Conservation (phyloP, 2,797 vertebrate species). For the Hydrophis major region DNA sequence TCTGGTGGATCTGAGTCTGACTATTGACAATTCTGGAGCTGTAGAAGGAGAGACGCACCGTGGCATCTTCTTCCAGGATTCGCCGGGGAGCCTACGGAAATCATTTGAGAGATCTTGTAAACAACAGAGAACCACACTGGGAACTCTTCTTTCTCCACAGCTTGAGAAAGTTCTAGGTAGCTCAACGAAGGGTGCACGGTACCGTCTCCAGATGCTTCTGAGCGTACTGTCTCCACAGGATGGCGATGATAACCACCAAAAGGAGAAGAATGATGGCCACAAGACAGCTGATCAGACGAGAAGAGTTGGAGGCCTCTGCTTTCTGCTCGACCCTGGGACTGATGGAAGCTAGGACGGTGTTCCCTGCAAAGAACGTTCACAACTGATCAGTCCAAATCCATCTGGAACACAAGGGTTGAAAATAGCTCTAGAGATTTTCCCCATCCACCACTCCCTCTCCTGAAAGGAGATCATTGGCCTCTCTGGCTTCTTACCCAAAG, state of each 20-base stretch:
- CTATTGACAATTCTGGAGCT: slow-evolving; percentile 83
- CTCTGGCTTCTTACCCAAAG: slow-evolving; percentile 56
- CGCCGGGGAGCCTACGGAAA: slow-evolving; percentile 79
- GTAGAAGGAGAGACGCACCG: slow-evolving; percentile 85
- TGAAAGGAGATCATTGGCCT: background rate
- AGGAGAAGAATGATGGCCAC: slow-evolving; percentile 90
- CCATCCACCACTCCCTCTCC: background rate
- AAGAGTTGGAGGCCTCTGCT: slow-evolving; percentile 75
- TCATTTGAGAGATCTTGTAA: background rate
- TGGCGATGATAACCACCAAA: slow-evolving; percentile 85
- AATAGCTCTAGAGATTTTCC: background rate
- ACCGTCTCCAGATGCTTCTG: slow-evolving; percentile 91
- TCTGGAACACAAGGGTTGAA: background rate
- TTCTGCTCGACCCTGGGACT: slow-evolving; percentile 61
- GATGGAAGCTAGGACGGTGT: slow-evolving; percentile 64
- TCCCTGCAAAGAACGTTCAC: slow-evolving; percentile 56
- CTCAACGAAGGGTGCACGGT: background rate
- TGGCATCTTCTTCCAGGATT: slow-evolving; percentile 89
- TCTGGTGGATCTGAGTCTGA: slow-evolving; percentile 82
- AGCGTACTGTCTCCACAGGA: slow-evolving; percentile 89
- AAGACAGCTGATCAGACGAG: slow-evolving; percentile 86
- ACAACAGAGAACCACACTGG: background rate
- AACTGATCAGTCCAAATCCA: fast-evolving
- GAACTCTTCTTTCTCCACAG: background rate
- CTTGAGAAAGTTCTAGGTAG: background rate